Base-by-base conservation (phyloP, 2,113 vertebrate genomes). In the Pomatorhinus ruficollis region DNA sequence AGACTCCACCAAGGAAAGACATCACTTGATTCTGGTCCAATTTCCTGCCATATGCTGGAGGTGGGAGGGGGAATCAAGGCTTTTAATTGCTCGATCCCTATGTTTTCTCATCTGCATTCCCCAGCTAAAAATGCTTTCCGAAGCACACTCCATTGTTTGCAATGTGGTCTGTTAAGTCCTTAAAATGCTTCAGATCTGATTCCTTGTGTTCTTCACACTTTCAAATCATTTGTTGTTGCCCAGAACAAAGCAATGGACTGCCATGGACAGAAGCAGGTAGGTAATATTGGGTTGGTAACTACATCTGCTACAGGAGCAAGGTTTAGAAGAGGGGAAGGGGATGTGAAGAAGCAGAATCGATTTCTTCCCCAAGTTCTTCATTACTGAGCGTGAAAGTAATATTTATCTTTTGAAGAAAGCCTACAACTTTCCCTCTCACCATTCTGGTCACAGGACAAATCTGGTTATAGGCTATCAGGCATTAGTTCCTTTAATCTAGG, bases 1-100 rank as follows among this genome's bases (percentile, higher is more conserved):
- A 96, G 93, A 94, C 84, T 95, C 92, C 81, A 95, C 94, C 15
- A 45, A 90, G 69, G 69, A 97, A 79, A 97, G 97, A 97, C 95
- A 96, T 97, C 10, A 24, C 61, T 97, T 97, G 97, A 90, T 96
- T 97, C 95, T 91, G 82, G 87, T 97, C 97, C 97, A 97, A 97
- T 88, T 97, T 97, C 65, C 94, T 97, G 97, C 97, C 97, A 97
- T 97, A 96, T 97, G 97, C 90, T 95, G 92, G 76, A 97, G 88
- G 95, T 97, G 76, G 96, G 95, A 97, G 95, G 45, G 91, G 63
- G 45, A 96, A 83, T 85, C 93, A 91, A 96, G 90, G 42, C 89
- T 97, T 96, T 88, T 96, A 97, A 97, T 96, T 96, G 79, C 96
- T 96, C 5, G 0, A 83, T 96, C 89, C 54, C 95, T 87, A 4